Conservation (phyloP, 2,113 vertebrate species). For the Chloropsis hardwickii region DNA sequence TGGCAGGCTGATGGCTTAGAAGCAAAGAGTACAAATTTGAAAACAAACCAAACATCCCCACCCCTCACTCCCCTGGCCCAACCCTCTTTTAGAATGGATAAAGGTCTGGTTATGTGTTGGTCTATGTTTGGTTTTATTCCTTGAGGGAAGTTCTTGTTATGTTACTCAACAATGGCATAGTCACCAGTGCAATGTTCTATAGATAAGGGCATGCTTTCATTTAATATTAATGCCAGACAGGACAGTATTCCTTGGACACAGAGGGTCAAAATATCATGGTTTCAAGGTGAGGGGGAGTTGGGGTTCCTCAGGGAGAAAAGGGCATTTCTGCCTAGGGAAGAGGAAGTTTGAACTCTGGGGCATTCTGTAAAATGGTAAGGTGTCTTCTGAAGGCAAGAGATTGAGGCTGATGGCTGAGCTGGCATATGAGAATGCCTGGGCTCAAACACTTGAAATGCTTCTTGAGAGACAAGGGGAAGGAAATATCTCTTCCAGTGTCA, state of each 20-base stretch:
- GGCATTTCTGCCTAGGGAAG: neutral
- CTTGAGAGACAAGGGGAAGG: too few relatives aligned
- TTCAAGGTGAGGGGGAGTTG: neutral
- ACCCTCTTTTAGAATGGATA: neutral
- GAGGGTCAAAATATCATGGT: neutral
- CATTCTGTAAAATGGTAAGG: accelerated
- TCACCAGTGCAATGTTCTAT: neutral
- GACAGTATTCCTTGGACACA: neutral
- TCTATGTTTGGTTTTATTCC: neutral
- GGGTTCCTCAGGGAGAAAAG: neutral
- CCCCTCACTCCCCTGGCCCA: neutral
- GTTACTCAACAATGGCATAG: neutral
- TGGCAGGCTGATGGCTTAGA: neutral
- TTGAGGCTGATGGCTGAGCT: neutral
- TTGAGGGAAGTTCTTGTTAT: neutral
- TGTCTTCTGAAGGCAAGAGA: neutral
- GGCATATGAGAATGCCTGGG: too few relatives aligned
- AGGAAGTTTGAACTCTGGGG: neutral
- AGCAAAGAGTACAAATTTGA: neutral
- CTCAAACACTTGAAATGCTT: neutral
- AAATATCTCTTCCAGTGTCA: neutral
- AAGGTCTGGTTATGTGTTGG: neutral
- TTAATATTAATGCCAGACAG: neutral
- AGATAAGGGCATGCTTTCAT: neutral
- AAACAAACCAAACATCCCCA: neutral